phyloP scores from a whole-genome alignment of 64 coral and sea anemone species.

The Platygyra sinensis region DNA sequence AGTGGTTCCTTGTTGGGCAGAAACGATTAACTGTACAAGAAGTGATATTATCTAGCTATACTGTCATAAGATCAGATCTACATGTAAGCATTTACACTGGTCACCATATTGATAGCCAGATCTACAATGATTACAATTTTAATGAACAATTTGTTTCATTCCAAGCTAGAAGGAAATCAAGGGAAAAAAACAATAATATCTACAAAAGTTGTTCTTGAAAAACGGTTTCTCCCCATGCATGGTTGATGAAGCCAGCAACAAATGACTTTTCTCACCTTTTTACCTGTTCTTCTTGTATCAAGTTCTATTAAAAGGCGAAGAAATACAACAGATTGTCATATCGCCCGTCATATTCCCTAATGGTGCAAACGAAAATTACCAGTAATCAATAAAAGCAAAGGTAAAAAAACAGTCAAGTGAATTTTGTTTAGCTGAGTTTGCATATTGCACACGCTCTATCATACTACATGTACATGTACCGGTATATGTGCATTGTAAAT shows the following conservation, averaged over 20 bases:
- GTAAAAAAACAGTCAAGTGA: neutral
- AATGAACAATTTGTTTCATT: neutral
- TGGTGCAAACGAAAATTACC: neutral
- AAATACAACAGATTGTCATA: too few species aligned
- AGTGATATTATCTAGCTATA: too few species aligned
- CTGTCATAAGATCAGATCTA: too few species aligned
- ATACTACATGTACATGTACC: too few species aligned
- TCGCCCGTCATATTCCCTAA: too few species aligned
- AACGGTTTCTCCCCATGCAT: neutral
- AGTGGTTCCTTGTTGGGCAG: too few species aligned
- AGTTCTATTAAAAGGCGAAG: constrained; percentile 76
- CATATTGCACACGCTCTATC: too few species aligned
- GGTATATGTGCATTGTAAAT: too few species aligned
- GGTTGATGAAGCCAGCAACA: neutral
- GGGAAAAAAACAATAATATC: neutral
- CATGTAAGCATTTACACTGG: too few species aligned
- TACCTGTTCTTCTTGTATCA: constrained; percentile 66
- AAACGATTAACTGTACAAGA: too few species aligned
- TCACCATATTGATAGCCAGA: too few species aligned
- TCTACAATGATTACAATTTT: neutral
- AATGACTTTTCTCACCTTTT: constrained; percentile 53
- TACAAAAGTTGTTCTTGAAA: neutral
- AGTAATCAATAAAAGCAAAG: neutral
- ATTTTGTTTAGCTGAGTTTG: too few species aligned
- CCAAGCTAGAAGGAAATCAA: neutral